Evolutionary conservation across 2,113 vertebrate species (phyloP).

Genomic region (Scatophagus argus): DNA sequence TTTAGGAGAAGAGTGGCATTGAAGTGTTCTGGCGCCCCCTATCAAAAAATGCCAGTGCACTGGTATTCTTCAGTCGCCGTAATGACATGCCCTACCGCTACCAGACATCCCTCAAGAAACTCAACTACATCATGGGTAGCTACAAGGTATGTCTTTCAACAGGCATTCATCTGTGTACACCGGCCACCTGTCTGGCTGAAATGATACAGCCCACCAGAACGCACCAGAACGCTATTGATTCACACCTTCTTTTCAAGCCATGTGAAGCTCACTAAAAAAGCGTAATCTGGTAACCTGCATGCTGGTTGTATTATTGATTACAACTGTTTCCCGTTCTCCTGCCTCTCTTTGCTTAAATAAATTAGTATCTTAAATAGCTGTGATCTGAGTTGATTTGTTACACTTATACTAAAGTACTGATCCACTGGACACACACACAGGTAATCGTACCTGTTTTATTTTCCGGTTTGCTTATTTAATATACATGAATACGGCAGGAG

Average conservation of each 20-base stretch:
- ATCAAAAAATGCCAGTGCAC: conserved; percentile 77
- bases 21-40: conserved; percentile 90
- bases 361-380: too few species aligned
- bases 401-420: background rate
- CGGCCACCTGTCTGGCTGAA: background rate
- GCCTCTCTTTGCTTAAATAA: too few species aligned
- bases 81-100: conserved; percentile 90
- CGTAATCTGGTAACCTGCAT: too few species aligned
- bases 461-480: background rate
- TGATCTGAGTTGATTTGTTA: too few species aligned
- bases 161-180: background rate
- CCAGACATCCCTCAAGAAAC: conserved; percentile 83
- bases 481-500: background rate
- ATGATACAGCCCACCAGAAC: background rate
- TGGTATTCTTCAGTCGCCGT: conserved; percentile 94
- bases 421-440: too few species aligned
- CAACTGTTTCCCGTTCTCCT: too few species aligned
- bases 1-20: conserved; percentile 86
- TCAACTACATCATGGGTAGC: conserved; percentile 77
- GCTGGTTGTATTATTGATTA: too few species aligned
- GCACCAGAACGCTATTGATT: background rate
- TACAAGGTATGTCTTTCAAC: conserved; percentile 79
- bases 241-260: background rate
- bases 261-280: too few species aligned
- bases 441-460: background rate